Conservation (phyloP, 2,888 invertebrate species). For the Hydriomena furcata region DNA sequence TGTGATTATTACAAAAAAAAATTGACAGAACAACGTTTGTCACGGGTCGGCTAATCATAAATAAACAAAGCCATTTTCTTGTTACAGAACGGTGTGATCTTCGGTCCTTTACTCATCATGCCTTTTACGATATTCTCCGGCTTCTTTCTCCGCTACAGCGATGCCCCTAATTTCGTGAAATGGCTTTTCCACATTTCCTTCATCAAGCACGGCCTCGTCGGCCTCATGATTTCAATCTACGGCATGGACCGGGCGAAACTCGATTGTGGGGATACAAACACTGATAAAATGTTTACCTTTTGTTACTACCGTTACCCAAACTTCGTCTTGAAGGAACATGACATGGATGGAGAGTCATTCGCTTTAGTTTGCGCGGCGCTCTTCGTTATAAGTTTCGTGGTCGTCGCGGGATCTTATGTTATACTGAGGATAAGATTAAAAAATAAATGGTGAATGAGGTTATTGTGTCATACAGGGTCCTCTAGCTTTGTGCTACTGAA, state of each 20-base stretch:
- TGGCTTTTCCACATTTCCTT: conserved; percentile 96
- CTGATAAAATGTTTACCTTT: conserved; percentile 73
- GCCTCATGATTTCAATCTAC: conserved; percentile 91
- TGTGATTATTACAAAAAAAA: too few species aligned
- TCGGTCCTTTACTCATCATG: conserved; percentile 94
- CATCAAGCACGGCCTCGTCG: conserved; percentile 94
- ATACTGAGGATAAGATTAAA: conserved; percentile 86
- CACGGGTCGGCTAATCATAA: too few species aligned
- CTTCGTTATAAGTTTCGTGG: conserved; percentile 83
- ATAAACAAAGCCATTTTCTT: too few species aligned
- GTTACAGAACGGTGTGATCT: conserved; percentile 92
- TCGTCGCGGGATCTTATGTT: conserved; percentile 86
- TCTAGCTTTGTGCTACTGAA: too few species aligned
- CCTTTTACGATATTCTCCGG: conserved; percentile 96
- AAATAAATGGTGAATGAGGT: conserved; percentile 64
- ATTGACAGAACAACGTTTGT: too few species aligned
- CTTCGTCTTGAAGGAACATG: conserved; percentile 89
- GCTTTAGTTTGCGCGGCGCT: conserved; percentile 86
- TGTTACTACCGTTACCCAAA: conserved; percentile 89
- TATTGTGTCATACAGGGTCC: neutral
- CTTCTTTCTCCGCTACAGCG: conserved; percentile 93
- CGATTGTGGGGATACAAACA: conserved; percentile 86
- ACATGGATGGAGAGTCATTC: conserved; percentile 87
- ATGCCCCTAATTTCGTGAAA: conserved; percentile 89
- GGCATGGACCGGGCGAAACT: conserved; percentile 91